Percentiles rank a stretch among this genome's conserved stretches.
phyloP scores from a whole-genome alignment of 2,113 vertebrate genomes.

The Cavia porcellus region DNA sequence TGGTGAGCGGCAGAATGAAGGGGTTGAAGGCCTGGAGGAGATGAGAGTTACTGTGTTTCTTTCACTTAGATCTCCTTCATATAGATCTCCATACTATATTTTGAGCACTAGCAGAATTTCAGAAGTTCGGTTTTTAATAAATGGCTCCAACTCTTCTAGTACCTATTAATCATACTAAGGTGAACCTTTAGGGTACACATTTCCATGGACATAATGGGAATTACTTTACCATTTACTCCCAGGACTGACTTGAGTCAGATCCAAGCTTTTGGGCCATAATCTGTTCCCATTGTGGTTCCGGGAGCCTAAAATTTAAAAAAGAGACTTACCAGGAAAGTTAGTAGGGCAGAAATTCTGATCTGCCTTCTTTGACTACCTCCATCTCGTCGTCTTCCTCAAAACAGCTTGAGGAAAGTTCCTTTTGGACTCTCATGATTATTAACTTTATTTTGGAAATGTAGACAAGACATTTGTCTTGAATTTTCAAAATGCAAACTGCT shows the following conservation, averaged over 20 bases:
- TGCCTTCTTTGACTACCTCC: background rate
- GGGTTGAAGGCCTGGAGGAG: background rate
- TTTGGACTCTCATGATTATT: background rate
- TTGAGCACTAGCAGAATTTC: conserved; percentile 24
- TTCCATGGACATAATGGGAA: background rate
- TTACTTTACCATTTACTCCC: conserved; percentile 4
- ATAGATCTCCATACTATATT: conserved; percentile 15
- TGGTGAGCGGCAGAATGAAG: background rate
- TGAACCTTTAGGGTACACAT: background rate
- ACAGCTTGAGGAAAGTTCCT: conserved; percentile 20
- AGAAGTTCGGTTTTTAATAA: conserved; percentile 46
- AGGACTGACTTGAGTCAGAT: conserved; percentile 27
- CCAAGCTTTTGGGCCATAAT: background rate
- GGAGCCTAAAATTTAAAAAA: background rate
- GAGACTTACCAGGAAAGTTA: background rate
- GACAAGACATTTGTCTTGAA: background rate
- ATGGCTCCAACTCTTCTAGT: background rate
- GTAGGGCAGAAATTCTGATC: background rate
- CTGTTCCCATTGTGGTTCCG: background rate
- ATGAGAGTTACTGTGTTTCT: background rate
- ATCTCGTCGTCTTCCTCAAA: background rate
- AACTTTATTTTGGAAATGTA: conserved; percentile 39
- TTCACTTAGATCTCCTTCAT: conserved; percentile 5
- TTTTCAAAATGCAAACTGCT: conserved; percentile 36
- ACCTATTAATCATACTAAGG: conserved; percentile 19